phyloP scores from a whole-genome alignment of 1,140 invertebrate species.

The Bombyx mori region DNA sequence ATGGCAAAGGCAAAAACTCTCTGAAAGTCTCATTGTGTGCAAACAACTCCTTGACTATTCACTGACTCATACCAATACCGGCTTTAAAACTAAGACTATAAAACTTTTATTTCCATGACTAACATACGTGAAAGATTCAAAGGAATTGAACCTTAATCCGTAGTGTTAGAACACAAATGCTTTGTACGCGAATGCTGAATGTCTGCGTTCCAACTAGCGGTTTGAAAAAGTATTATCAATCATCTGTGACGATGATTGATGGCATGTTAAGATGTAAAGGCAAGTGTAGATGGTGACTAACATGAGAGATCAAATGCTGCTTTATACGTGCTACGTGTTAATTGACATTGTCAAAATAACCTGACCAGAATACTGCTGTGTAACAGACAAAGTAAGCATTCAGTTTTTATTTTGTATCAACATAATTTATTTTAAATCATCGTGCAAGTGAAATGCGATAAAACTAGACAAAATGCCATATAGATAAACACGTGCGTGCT shows the following conservation, averaged over 20 bases:
- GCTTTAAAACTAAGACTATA: constrained; percentile 11
- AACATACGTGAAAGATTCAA: no score
- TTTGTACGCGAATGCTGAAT: neutral
- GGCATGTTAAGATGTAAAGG: constrained; percentile 21
- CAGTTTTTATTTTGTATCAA: no score
- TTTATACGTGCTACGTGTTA: no score
- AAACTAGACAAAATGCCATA: no score
- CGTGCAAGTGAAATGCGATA: no score
- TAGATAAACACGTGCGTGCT: no score
- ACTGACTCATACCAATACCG: constrained; percentile 15
- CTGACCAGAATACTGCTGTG: no score
- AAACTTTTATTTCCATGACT: constrained; percentile 12
- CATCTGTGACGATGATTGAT: constrained; percentile 56
- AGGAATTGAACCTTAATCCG: neutral
- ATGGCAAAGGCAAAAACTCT: constrained; percentile 22
- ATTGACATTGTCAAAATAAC: no score
- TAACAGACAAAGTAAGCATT: no score
- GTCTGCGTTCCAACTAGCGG: constrained; percentile 15
- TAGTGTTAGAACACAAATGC: constrained; percentile 12
- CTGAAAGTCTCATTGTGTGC: constrained; percentile 35
- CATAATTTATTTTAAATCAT: no score
- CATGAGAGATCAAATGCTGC: neutral
- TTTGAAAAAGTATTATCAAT: constrained; percentile 59
- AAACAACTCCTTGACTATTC: constrained; percentile 25
- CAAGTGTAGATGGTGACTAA: constrained; percentile 4